Evolutionary conservation across 1,140 invertebrate genomes (phyloP).

Genomic region (Orchestia grillus): DNA sequence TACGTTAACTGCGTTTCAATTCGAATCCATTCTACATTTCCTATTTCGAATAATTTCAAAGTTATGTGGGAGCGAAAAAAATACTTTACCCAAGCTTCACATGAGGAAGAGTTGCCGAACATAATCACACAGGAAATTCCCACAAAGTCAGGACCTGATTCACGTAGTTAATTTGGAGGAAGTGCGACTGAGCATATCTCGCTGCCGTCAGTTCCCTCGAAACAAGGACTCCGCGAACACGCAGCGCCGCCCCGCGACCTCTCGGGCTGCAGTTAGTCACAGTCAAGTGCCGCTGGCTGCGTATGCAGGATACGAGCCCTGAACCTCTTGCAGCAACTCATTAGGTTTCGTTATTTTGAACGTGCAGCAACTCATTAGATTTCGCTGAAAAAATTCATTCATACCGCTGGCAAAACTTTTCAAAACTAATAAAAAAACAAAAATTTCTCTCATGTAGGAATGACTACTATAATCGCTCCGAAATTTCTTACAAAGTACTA

Average conservation of each 20-base stretch:
- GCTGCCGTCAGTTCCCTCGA: conserved; percentile 11
- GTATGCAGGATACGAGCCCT: neutral
- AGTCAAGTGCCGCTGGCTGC: neutral
- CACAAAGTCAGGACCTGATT: neutral
- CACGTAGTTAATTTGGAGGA: neutral
- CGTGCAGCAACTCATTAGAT: neutral
- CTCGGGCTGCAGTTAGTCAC: neutral
- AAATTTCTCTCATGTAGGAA: neutral
- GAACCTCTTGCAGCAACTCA: neutral
- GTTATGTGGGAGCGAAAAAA: neutral
- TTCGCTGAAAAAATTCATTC: neutral
- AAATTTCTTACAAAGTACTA: neutral
- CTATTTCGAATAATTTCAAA: neutral
- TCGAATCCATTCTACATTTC: neutral
- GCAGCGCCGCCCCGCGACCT: neutral
- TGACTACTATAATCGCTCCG: neutral
- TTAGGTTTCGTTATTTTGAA: neutral
- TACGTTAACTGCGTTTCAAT: too few species aligned
- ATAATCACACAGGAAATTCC: conserved; percentile 3
- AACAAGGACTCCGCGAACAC: conserved; percentile 25
- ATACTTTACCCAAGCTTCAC: neutral
- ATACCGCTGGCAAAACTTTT: neutral
- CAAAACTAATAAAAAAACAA: neutral
- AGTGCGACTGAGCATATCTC: conserved; percentile 26
- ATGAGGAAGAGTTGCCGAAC: neutral